phyloP scores from a whole-genome alignment of 2,797 vertebrate genomes.

The Podargus strigoides region DNA sequence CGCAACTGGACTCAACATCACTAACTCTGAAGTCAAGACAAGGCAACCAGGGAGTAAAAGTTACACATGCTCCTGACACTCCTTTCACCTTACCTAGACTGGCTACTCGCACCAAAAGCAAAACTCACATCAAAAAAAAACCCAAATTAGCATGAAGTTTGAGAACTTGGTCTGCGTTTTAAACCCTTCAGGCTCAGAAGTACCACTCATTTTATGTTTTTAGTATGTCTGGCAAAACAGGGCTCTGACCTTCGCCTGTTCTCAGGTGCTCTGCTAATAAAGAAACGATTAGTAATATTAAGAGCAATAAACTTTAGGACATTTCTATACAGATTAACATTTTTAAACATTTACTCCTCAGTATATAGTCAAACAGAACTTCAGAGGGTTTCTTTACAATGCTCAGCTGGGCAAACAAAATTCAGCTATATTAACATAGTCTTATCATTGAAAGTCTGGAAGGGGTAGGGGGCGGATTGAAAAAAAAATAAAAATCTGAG shows the following conservation, averaged over 20 bases:
- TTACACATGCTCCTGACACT: not conserved
- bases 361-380: not conserved
- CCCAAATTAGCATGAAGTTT: not conserved
- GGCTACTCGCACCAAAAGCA: not conserved
- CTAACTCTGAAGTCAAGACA: not conserved
- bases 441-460: not conserved
- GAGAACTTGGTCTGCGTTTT: not conserved
- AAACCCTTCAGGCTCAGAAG: not conserved
- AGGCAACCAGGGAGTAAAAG: not conserved
- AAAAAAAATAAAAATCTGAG: not conserved
- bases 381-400: not conserved
- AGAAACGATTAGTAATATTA: not conserved
- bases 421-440: not conserved
- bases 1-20: accelerated
- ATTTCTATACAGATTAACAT: not conserved
- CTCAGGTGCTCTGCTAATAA: not conserved
- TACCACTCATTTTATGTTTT: not conserved
- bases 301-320: not conserved
- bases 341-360: not conserved
- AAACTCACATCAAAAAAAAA: not conserved
- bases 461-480: accelerated
- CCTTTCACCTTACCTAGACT: not conserved
- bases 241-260: not conserved
- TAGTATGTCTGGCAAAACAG: not conserved
- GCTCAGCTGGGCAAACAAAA: not conserved